Evolutionary conservation across 2,888 invertebrate genomes (phyloP).

Genomic region (Drosophila rubida): DNA sequence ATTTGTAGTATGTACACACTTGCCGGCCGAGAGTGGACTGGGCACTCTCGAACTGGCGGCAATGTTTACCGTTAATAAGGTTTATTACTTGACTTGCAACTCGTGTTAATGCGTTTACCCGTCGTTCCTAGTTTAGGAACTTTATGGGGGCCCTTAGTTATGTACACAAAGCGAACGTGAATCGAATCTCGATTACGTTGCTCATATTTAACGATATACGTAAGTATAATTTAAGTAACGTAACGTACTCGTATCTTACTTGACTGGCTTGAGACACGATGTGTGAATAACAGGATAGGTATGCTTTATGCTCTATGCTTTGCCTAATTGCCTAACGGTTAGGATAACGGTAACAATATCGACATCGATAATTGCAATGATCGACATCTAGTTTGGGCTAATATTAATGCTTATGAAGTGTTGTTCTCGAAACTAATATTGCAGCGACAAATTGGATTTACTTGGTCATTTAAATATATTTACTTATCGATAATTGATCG

Average conservation of each 20-base stretch:
- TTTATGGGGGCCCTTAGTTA: slow-evolving; percentile 62
- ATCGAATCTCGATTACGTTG: slow-evolving; percentile 25
- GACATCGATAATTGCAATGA: slow-evolving; percentile 2
- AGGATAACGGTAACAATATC: slow-evolving; percentile 25
- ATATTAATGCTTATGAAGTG: slow-evolving; percentile 18
- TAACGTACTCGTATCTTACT: slow-evolving; percentile 21
- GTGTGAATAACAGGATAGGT: slow-evolving; percentile 22
- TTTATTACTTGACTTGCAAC: slow-evolving; percentile 69
- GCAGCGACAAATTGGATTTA: slow-evolving; percentile 37
- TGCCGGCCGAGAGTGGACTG: slow-evolving; percentile 12
- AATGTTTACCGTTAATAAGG: slow-evolving; percentile 41
- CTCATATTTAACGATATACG: slow-evolving; percentile 37
- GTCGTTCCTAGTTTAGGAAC: slow-evolving; percentile 71
- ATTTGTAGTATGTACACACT: slow-evolving; percentile 63
- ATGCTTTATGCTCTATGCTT: slow-evolving; percentile 5
- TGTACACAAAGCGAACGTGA: slow-evolving; percentile 61
- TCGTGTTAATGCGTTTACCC: slow-evolving; percentile 59
- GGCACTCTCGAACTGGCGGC: slow-evolving; percentile 7
- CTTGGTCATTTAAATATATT: slow-evolving; percentile 52
- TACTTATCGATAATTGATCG: slow-evolving; percentile 17
- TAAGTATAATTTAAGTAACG: slow-evolving; percentile 23
- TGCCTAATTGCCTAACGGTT: slow-evolving; percentile 21
- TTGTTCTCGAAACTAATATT: slow-evolving; percentile 25
- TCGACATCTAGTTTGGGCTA: slow-evolving; percentile 12
- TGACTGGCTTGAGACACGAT: slow-evolving; percentile 17